Base-by-base conservation (phyloP, 2,113 vertebrate genomes). In the Upupa epops region DNA sequence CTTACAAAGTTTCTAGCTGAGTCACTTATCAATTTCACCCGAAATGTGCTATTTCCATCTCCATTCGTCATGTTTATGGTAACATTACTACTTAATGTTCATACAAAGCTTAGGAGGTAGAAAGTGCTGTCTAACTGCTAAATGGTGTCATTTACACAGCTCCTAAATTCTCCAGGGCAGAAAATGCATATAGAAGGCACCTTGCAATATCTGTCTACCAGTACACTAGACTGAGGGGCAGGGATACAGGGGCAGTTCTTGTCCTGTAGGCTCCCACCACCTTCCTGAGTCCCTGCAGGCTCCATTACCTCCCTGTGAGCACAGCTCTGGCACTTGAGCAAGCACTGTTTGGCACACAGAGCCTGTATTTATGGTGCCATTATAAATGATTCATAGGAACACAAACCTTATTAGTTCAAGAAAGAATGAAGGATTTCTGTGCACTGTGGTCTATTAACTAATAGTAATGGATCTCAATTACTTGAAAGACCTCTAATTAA, bases 401-500 rank as follows among this genome's bases (percentile, higher is more conserved):
- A 64, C 73, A 11, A 15, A 37, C 58, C 65, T 90, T 90, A 74
- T 89, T 88, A 90, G 92, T 7, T 78, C 58, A 72, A 72, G 88
- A 90, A 90, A 86, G 80, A 95, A 83, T 68, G 66, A 90, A 91
- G 32, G 31, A 88, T 88, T 90, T 72, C 72, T 78, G 46, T 51
- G 45, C 20, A 13, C 76, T 75, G 54, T 86, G 80, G 65, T 75
- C 54, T 75, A 87, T 91, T 95, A 94, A 95, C 75, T 93, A 86
- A 81, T 81, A 94, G 86, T 72, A 93, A 96, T 88, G 76, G 86
- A 82, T 92, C 88, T 83, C 77, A 87, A 86, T 94, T 93, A 93
- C 76, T 86, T 86, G 73, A 93, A 95, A 90, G 88, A 75, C 80
- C 32, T 91, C 36, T 94, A 94, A 95, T 94, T 91, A 95, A 93